phyloP scores from a whole-genome alignment of 1,140 invertebrate genomes.

The Drosophila subobscura region DNA sequence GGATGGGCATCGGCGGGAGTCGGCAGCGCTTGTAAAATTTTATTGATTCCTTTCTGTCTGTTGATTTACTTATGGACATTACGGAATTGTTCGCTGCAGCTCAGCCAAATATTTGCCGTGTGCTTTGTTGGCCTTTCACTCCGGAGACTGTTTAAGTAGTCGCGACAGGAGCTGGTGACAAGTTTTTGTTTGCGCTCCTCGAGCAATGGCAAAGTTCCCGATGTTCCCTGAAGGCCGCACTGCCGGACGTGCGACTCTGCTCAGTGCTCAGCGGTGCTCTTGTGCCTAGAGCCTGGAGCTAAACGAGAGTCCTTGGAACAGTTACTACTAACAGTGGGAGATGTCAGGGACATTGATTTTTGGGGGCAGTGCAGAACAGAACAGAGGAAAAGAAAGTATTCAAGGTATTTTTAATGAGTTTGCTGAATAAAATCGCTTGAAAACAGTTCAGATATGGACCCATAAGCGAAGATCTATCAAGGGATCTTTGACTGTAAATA shows the following conservation, averaged over 20 bases:
- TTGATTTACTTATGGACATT: constrained; percentile 49
- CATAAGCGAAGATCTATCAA: too few species aligned
- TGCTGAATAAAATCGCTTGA: too few species aligned
- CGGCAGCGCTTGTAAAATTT: constrained; percentile 68
- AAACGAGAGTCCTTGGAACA: constrained; percentile 23
- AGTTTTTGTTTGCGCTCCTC: constrained; percentile 43
- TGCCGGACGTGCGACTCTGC: constrained; percentile 23
- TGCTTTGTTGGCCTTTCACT: constrained; percentile 38
- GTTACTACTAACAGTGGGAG: constrained; percentile 32
- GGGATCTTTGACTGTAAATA: too few species aligned
- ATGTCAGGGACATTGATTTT: constrained; percentile 40
- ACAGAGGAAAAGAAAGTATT: not conserved
- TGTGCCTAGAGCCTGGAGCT: constrained; percentile 21
- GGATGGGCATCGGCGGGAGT: constrained; percentile 62
- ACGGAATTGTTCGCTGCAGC: constrained; percentile 9
- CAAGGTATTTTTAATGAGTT: constrained; percentile 7
- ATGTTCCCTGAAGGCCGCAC: constrained; percentile 24
- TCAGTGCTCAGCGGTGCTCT: not conserved
- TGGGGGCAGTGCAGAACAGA: constrained; percentile 3
- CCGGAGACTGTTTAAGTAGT: constrained; percentile 71
- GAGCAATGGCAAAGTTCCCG: constrained; percentile 25
- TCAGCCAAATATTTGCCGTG: not conserved
- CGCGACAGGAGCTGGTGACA: constrained; percentile 81
- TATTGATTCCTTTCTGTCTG: constrained; percentile 65
- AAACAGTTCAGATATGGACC: too few species aligned